A percentile compares a stretch with the other conserved stretches of the same genome.
Evolutionary conservation across 2,888 invertebrate species (phyloP).

Genomic region (Cyaniris semiargus): DNA sequence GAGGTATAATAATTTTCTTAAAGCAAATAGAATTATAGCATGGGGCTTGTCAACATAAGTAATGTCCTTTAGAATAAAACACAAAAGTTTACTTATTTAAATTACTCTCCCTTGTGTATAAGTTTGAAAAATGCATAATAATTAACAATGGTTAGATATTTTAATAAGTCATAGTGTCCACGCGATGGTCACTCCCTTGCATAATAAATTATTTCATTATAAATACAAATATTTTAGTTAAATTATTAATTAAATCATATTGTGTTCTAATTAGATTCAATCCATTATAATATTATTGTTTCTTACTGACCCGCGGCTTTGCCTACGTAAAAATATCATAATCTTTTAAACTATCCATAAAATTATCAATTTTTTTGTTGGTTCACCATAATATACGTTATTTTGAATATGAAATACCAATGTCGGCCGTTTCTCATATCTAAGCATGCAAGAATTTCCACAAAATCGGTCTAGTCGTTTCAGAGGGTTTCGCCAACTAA

Average conservation of each 20-base stretch:
- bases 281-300: neutral
- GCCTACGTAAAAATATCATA: no score
- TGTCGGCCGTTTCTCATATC: no score
- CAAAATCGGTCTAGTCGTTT: no score
- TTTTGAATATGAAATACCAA: no score
- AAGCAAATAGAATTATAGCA: neutral
- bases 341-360: no score
- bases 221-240: neutral
- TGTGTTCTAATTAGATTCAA: neutral
- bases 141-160: neutral
- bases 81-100: neutral
- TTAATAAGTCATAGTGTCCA: neutral
- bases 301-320: no score
- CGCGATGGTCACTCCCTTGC: conserved; percentile 4
- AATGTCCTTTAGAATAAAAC: neutral
- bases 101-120: neutral
- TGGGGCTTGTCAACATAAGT: neutral
- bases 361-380: no score
- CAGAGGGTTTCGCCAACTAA: no score
- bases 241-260: neutral
- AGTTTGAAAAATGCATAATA: neutral
- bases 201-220: neutral
- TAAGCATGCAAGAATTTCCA: no score
- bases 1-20: no score
- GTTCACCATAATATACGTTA: no score